phyloP scores from a whole-genome alignment of 2,113 vertebrate genomes.

The Nyctibius bracteatus region DNA sequence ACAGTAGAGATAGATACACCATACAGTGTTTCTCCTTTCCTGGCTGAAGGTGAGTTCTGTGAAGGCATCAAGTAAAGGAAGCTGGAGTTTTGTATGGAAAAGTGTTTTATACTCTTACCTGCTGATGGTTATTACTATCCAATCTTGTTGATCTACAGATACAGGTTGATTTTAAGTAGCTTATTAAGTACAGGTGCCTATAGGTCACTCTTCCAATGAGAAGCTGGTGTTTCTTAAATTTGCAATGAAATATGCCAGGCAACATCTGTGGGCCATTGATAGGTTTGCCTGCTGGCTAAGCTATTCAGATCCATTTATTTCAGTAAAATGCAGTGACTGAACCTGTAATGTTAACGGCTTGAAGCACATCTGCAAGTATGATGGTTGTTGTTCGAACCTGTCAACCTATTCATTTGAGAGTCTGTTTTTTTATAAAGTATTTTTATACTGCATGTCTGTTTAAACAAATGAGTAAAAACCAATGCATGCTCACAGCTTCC shows the following conservation, averaged over 20 bases:
- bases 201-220: neutral
- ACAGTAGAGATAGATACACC: neutral
- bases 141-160: neutral
- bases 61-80: neutral
- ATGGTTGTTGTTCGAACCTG: neutral
- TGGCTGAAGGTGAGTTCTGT: neutral
- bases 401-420: neutral
- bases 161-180: neutral
- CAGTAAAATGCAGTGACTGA: neutral
- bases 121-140: neutral
- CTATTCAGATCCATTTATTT: neutral
- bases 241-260: neutral
- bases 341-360: neutral
- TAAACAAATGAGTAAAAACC: neutral
- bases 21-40: neutral
- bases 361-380: neutral
- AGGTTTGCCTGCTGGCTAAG: neutral
- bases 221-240: neutral
- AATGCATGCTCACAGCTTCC: neutral
- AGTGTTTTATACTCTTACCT: neutral
- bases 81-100: neutral
- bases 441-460: neutral
- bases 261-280: neutral
- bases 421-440: neutral
- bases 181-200: neutral